A percentile compares a stretch with the other conserved stretches of the same genome.
Evolutionary conservation across 1,140 invertebrate genomes (phyloP).

Genomic region (Trialeurodes vaporariorum): DNA sequence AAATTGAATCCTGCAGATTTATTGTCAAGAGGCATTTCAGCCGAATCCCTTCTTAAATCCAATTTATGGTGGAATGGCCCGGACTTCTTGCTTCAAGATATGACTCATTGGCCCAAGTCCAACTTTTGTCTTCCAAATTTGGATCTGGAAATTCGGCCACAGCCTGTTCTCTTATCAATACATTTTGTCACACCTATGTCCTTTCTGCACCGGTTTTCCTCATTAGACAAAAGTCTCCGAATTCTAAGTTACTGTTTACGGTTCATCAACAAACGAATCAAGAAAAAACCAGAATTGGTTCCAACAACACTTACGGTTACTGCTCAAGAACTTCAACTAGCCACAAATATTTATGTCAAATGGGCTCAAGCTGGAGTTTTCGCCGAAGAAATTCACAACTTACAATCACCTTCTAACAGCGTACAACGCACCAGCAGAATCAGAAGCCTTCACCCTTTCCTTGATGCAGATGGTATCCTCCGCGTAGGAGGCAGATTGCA

Average conservation of each 20-base stretch:
- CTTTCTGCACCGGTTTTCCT: conserved; percentile 3
- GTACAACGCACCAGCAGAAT: neutral
- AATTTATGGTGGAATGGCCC: conserved; percentile 32
- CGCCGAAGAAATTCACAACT: neutral
- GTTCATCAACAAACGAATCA: conserved; percentile 2
- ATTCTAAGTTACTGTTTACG: conserved; percentile 12
- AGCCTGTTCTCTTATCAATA: neutral
- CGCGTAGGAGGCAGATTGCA: conserved; percentile 33
- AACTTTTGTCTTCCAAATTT: neutral
- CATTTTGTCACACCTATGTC: neutral
- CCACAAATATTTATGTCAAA: neutral
- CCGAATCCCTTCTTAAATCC: conserved; percentile 20
- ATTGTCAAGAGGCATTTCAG: conserved; percentile 24
- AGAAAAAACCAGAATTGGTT: neutral
- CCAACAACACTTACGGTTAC: neutral
- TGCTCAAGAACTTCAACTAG: neutral
- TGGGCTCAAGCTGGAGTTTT: neutral
- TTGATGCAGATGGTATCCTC: conserved; percentile 29
- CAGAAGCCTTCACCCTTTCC: conserved; percentile 23
- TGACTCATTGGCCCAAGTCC: neutral
- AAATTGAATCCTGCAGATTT: conserved; percentile 30
- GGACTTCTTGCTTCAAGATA: neutral
- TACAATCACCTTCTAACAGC: neutral
- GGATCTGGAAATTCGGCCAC: neutral
- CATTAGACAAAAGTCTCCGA: neutral